Conservation (phyloP, 2,113 vertebrate species). For the Passerina amoena region DNA sequence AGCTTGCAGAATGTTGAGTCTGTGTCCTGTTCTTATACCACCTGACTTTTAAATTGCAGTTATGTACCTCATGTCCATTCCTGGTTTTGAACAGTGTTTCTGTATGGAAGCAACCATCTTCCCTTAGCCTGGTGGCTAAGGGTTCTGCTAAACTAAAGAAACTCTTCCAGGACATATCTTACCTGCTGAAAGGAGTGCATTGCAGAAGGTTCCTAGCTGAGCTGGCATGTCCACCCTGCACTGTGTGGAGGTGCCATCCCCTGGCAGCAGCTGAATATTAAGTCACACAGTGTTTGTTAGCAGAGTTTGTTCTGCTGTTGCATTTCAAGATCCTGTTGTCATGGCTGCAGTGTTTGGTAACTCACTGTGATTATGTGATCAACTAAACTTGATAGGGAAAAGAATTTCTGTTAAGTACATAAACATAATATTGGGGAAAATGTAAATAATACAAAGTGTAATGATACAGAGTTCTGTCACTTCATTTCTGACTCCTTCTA, state of each 20-base stretch:
- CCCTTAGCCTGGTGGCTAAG: not conserved
- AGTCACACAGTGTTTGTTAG: not conserved
- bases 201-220: not conserved
- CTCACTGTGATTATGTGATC: not conserved
- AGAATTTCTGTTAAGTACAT: not conserved
- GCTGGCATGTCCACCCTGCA: not conserved
- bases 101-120: not conserved
- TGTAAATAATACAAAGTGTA: not conserved
- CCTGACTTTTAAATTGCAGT: not conserved
- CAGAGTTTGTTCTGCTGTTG: not conserved
- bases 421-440: not conserved
- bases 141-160: not conserved
- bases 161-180: not conserved
- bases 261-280: not conserved
- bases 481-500: not conserved
- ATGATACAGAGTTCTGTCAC: not conserved
- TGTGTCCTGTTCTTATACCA: not conserved
- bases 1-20: not conserved
- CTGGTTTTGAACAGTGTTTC: not conserved
- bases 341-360: not conserved
- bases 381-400: not conserved
- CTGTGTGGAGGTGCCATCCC: not conserved
- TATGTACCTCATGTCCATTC: not conserved
- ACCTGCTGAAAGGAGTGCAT: not conserved
- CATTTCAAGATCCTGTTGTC: not conserved